phyloP scores from a whole-genome alignment of 1,140 invertebrate genomes.

The Leptopilina clavipes region DNA sequence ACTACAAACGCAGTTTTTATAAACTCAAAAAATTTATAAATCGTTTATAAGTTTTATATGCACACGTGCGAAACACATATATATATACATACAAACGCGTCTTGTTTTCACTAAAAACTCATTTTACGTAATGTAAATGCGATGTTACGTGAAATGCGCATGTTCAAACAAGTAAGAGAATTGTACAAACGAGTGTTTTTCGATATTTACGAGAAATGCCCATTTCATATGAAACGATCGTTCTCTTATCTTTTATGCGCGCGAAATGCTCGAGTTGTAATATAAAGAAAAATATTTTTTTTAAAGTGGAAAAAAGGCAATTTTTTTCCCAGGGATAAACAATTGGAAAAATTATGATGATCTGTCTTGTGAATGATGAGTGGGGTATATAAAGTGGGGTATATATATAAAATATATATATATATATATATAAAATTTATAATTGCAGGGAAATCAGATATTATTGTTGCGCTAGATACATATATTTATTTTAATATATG shows the following conservation, averaged over 20 bases:
- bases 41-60: too few relatives aligned
- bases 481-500: slow-evolving; percentile 22
- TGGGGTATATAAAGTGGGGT: too few relatives aligned
- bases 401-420: too few relatives aligned
- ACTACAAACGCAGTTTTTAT: too few relatives aligned
- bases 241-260: slow-evolving; percentile 25
- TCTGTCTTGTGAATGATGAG: not conserved
- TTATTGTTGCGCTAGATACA: slow-evolving; percentile 27
- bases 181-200: slow-evolving; percentile 8
- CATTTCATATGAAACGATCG: slow-evolving; percentile 14
- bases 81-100: too few relatives aligned
- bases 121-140: too few relatives aligned
- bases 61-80: too few relatives aligned
- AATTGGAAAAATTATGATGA: not conserved
- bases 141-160: not conserved
- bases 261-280: slow-evolving; percentile 8
- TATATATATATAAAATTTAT: not conserved
- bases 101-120: too few relatives aligned
- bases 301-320: not conserved
- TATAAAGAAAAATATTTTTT: too few relatives aligned
- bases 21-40: too few relatives aligned
- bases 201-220: slow-evolving; percentile 17
- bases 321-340: not conserved
- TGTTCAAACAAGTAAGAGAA: slow-evolving; percentile 36
- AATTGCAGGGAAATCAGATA: slow-evolving; percentile 27